phyloP scores from a whole-genome alignment of 2,888 invertebrate genomes.

The Agriopis leucophaearia region DNA sequence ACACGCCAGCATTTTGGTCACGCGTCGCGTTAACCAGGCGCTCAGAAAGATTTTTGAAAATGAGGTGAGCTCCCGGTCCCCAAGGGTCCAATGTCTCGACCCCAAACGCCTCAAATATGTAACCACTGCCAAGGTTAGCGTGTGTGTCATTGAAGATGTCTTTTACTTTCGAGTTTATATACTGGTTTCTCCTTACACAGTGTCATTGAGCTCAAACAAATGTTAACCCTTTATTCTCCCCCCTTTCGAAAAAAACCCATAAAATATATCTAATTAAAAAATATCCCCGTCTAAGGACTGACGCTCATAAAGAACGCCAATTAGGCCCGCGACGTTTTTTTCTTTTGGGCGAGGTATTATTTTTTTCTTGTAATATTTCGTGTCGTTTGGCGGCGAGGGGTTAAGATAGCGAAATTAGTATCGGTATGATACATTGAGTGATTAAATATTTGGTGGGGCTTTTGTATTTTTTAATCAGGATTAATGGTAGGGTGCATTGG shows the following conservation, averaged over 20 bases:
- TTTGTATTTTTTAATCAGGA: constrained; percentile 55
- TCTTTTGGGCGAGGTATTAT: constrained; percentile 63
- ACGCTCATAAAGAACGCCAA: constrained; percentile 87
- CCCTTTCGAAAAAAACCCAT: constrained; percentile 85
- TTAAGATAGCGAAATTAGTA: constrained; percentile 86
- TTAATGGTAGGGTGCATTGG: constrained; percentile 46
- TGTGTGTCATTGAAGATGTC: too few species aligned
- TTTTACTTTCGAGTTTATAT: background rate
- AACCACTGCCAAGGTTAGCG: too few species aligned
- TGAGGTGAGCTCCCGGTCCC: too few species aligned
- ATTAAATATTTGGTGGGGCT: constrained; percentile 77
- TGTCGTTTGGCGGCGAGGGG: constrained; percentile 83
- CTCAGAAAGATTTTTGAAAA: too few species aligned
- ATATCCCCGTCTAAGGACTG: constrained; percentile 85
- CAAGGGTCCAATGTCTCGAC: too few species aligned
- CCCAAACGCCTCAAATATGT: too few species aligned
- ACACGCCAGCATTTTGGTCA: too few species aligned
- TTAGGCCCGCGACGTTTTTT: constrained; percentile 82
- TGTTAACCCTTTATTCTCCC: constrained; percentile 84
- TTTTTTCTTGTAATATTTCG: constrained; percentile 78
- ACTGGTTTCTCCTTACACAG: constrained; percentile 18
- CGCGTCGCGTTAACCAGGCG: too few species aligned
- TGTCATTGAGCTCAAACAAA: constrained; percentile 78
- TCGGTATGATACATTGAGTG: constrained; percentile 86
- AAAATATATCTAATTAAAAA: constrained; percentile 88